Evolutionary conservation across 2,888 invertebrate genomes (phyloP), one percentile per base, ranked within the genome.

Genomic region (Tenthredo amoena): DNA sequence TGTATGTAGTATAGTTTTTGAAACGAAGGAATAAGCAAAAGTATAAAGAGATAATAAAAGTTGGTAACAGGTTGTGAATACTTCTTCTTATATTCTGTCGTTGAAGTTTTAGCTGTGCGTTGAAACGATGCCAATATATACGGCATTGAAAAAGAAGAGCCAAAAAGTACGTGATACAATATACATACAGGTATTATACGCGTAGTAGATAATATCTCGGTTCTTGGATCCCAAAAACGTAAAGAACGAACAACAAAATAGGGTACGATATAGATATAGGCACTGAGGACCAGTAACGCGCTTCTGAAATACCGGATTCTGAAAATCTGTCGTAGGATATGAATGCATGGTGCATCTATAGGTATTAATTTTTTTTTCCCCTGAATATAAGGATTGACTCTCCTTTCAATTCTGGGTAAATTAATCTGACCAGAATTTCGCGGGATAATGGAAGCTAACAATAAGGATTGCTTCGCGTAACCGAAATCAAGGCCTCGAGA

Each of bases 81-180:
- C 40, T 72, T 72, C 43, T 31, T 68, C 65, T 40, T 55, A 50
- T 50, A 6, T n/a, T 55, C 7, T 55, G 72, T 72, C 72, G 72
- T 72, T 40, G 72, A 72, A 18, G 40, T 21, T 37, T 72, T 2
- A 72, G 43, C 55, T 40, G 72, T 34, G n/a, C 18, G 72, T 72
- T 72, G 72, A 72, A 72, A 72, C 72, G 72, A 40, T 72, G 72
- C 72, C 72, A 72, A 72, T 72, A 72, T n/a, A 12, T 37, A 34
- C 72, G 43, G 72, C 43, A 72, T 72, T 72, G 72, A 43, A 72
- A 47, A 72, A n/a, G 72, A 40, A 10, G 34, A 40, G 72, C n/a
- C 34, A 6, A 34, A 26, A 18, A 15, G 15, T 31, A 68, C 40
- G 40, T 43, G 40, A 26, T 2, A 65, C 18, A 12, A 65, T 26